A percentile compares a stretch with the other conserved stretches of the same genome.
Evolutionary conservation across 2,113 vertebrate species (phyloP).

Genomic region (Chinchilla lanigera): DNA sequence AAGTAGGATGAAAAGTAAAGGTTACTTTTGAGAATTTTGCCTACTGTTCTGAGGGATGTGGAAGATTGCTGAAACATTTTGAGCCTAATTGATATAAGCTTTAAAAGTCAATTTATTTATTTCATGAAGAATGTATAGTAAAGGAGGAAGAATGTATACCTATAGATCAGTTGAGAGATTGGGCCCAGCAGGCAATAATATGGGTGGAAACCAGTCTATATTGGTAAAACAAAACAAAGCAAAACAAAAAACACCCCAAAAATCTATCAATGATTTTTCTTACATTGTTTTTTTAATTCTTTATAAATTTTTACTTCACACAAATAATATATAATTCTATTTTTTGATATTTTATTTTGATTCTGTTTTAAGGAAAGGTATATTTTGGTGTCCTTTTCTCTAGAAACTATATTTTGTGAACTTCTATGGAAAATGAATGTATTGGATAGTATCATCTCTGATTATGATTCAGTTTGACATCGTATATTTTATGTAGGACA

Average conservation of each 20-base stretch:
- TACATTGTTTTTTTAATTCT: neutral
- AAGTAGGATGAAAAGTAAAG: neutral
- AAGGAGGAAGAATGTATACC: neutral
- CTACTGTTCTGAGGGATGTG: neutral
- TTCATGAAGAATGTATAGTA: neutral
- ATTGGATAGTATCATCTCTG: neutral
- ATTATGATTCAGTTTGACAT: neutral
- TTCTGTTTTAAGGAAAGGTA: neutral
- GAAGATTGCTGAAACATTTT: neutral
- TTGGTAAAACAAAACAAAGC: neutral
- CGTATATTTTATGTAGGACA: neutral
- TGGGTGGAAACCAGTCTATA: neutral
- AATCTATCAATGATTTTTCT: neutral
- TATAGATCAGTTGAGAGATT: neutral
- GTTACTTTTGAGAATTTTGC: neutral
- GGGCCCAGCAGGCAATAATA: neutral
- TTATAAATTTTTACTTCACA: neutral
- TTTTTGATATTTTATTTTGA: neutral
- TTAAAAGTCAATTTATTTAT: neutral
- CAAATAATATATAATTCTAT: neutral
- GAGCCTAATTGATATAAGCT: neutral
- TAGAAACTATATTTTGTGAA: neutral
- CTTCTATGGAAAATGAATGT: neutral
- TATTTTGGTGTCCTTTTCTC: neutral
- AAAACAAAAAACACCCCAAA: too few relatives aligned